Conservation (phyloP, 2,888 invertebrate genomes). For the Melanargia galathea region DNA sequence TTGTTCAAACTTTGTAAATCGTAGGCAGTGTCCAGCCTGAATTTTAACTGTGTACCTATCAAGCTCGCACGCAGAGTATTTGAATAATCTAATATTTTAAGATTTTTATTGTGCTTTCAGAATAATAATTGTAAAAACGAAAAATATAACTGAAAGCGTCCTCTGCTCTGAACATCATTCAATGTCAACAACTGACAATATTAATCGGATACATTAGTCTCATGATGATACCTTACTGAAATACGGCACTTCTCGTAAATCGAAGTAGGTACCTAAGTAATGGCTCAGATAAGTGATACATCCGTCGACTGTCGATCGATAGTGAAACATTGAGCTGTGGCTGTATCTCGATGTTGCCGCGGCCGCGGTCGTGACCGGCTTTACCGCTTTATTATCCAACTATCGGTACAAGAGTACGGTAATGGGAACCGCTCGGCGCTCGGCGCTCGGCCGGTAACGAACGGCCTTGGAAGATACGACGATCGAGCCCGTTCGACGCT, state of each 20-base stretch:
- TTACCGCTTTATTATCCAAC: constrained; percentile 15
- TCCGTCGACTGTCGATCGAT: constrained; percentile 11
- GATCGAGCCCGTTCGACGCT: constrained; percentile 49
- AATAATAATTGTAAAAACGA: no score
- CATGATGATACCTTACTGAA: no score
- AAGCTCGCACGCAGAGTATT: no score
- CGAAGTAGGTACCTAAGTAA: neutral
- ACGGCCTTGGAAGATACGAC: constrained; percentile 69
- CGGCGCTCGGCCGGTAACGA: constrained; percentile 61
- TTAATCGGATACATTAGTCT: neutral
- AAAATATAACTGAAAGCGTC: no score
- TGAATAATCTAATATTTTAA: no score
- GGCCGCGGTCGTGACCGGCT: constrained; percentile 63
- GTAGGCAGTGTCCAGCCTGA: no score
- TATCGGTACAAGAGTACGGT: constrained; percentile 51
- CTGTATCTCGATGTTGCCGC: constrained; percentile 51
- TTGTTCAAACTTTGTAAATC: no score
- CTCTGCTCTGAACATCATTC: no score
- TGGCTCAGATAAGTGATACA: constrained; percentile 13
- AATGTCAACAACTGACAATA: neutral
- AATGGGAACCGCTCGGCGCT: constrained; percentile 65
- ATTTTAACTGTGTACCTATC: no score
- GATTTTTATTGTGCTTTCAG: no score
- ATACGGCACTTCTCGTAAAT: neutral
- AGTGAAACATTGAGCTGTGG: constrained; percentile 33